A percentile compares a stretch with the other conserved stretches of the same genome.
Evolutionary conservation across 1,140 invertebrate species (phyloP).

Genomic region (Elymnias hypermnestra): DNA sequence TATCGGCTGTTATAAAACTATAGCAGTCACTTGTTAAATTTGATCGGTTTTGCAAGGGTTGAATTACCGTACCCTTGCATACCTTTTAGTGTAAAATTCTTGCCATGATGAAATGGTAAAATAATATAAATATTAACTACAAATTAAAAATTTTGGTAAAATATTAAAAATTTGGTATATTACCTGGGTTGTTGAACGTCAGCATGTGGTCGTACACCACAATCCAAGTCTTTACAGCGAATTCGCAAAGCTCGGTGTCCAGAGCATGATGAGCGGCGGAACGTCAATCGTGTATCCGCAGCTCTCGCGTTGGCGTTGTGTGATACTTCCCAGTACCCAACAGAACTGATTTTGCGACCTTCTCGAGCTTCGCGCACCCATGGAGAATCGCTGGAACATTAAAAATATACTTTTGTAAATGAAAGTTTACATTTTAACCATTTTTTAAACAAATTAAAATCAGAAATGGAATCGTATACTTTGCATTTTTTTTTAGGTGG

Average conservation of each 20-base stretch:
- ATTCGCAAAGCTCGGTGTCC: conserved; percentile 81
- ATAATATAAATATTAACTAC: too few relatives aligned
- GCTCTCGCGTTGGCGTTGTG: conserved; percentile 61
- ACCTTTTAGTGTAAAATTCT: too few relatives aligned
- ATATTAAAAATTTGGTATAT: too few relatives aligned
- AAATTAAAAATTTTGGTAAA: too few relatives aligned
- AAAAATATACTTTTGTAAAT: not conserved
- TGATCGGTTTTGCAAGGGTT: too few relatives aligned
- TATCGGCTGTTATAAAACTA: too few relatives aligned
- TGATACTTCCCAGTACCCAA: conserved; percentile 69
- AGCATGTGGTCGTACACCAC: conserved; percentile 83
- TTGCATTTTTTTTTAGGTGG: too few relatives aligned
- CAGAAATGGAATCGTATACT: too few relatives aligned
- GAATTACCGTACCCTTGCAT: too few relatives aligned
- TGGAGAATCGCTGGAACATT: conserved; percentile 41
- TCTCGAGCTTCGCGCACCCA: conserved; percentile 61
- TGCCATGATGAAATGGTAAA: too few relatives aligned
- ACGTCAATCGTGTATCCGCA: conserved; percentile 78
- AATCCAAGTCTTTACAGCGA: conserved; percentile 83
- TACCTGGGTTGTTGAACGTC: conserved; percentile 81
- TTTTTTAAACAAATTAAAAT: not conserved
- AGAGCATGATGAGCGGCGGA: conserved; percentile 79
- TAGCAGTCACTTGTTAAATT: too few relatives aligned
- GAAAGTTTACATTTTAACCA: not conserved
- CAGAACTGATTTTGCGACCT: conserved; percentile 41